Evolutionary conservation across 1,140 invertebrate species (phyloP), one percentile per base, ranked within the genome.

Genomic region (Drosophila asahinai): DNA sequence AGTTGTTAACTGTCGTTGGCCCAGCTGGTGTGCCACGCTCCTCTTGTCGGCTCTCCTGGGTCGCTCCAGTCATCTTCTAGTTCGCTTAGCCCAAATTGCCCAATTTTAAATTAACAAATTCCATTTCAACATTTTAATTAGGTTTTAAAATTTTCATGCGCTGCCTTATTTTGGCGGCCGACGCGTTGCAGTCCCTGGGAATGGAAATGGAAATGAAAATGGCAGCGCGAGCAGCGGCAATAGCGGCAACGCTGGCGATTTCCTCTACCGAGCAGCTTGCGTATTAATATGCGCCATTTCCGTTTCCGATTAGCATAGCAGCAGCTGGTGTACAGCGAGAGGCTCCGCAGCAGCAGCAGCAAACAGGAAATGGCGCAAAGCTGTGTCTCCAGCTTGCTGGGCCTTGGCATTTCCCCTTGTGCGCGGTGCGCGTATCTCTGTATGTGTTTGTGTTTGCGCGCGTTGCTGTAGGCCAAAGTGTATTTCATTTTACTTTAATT

Each of bases 81-180:
- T 60, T 64, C 72, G 77, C 81, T 83, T 83, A 75, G 77, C 81
- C 64, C 62, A 73, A 89, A 89, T 84, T 89, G 70, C 86, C 86
- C 86, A 89, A 90, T 89, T 89, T 89, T 89, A 89, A 89, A 89
- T 89, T 89, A 89, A 89, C 86, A 89, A 89, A 89, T 89, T 89
- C 86, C 86, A 90, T 89, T 89, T 89, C 86, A 89, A 89, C 86
- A 86, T 90, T 89, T 89, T 89, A 89, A 89, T 89, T 89, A 89
- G 86, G 86, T 90, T 90, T 87, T 89, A 90, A 89, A 89, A 89
- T 86, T 89, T 89, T 89, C 78, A 89, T 89, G 86, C 65, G 77
- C 77, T 61, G 63, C 77, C 77, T 75, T 73, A 73, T 74, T 74
- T 77, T 68, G 30, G 36, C 62, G 62, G 54, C 54, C 27, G 11